Percentiles rank a stretch among this genome's conserved stretches.
These are phyloP conservation scores for Germaria angustata DNA, from an alignment of 2,888 invertebrate species.

Conservation along the genomic window DNA sequence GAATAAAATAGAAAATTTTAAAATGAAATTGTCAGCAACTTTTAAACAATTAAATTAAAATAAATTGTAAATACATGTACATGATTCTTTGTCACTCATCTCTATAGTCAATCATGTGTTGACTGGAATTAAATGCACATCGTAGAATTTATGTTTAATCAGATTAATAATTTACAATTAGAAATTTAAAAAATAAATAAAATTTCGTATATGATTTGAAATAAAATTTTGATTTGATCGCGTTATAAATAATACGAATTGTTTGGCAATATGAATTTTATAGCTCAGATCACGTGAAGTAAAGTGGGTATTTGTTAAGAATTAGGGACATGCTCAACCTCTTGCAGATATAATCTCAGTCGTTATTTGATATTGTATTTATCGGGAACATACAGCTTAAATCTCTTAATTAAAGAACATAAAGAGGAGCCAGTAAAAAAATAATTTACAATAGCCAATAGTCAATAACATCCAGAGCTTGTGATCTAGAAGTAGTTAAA, in stretches of 20 bases:
- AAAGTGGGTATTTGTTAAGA: too few relatives aligned
- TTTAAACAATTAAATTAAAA: slow-evolving; percentile 44
- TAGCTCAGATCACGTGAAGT: too few relatives aligned
- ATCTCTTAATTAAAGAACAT: too few relatives aligned
- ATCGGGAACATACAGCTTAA: too few relatives aligned
- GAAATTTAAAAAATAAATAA: too few relatives aligned
- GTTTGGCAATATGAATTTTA: not conserved
- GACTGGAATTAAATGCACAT: slow-evolving; percentile 72
- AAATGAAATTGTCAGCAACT: slow-evolving; percentile 28
- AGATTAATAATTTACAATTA: slow-evolving; percentile 7
- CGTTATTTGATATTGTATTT: too few relatives aligned
- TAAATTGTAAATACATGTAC: slow-evolving; percentile 56
- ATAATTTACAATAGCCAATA: too few relatives aligned
- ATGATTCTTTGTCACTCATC: slow-evolving; percentile 43
- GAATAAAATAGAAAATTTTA: slow-evolving; percentile 8
- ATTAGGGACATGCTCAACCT: too few relatives aligned
- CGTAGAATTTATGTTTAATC: slow-evolving; percentile 53
- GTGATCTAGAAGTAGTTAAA: too few relatives aligned
- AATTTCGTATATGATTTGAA: not conserved
- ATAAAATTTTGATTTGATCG: not conserved
- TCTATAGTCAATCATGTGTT: slow-evolving; percentile 53
- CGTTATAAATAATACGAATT: not conserved
- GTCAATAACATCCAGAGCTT: too few relatives aligned
- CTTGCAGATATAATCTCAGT: too few relatives aligned
- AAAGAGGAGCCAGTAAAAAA: too few relatives aligned